Evolutionary conservation across 1,140 invertebrate species (phyloP), one percentile per base, ranked within the genome.

Genomic region (Heliconius nattereri): DNA sequence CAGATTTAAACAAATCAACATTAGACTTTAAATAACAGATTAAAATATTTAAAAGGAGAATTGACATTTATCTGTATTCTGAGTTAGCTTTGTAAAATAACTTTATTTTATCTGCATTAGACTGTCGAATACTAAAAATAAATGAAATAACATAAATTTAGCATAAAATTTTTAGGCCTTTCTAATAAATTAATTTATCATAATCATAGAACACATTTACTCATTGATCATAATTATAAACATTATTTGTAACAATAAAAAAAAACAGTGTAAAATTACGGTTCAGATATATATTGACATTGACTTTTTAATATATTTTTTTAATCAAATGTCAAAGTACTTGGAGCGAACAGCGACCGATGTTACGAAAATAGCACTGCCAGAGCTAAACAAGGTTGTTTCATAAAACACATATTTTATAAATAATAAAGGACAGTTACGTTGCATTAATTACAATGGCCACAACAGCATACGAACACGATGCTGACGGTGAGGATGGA

Each of bases 401-500:
- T 76, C 72, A 75, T 73, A 75, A 66, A 80, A 76, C 73, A 71
- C 74, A 71, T 76, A 75, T 72, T 75, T 81, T 77, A 73, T 77
- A 77, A 77, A 76, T 29, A 71, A 78, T 29, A 40, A 57, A 75
- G 52, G 52, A 72, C 26, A 71, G 32, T 45, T 73, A 74, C 35
- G 29, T 29, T 75, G 16, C 71, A 83, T 84, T 79, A 81, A 37
- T 86, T 86, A 86, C 85, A 83, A 94, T 94, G 92, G 91, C 92
- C 75, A 91, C 91, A 78, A 87, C 88, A 75, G 83, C 90, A 45
- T 94, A 94, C 84, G 90, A 91, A 80, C 92, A 87, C 75, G 92
- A 94, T 83, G 91, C 91, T 77, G 92, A 93, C 74, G 92, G 92
- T 93, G 84, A 89, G 90, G 54, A 71, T 71, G 52, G 32, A 73